A percentile compares a stretch with the other conserved stretches of the same genome.
Evolutionary conservation across 2,888 invertebrate genomes (phyloP).

Genomic region (Crematogaster levior): DNA sequence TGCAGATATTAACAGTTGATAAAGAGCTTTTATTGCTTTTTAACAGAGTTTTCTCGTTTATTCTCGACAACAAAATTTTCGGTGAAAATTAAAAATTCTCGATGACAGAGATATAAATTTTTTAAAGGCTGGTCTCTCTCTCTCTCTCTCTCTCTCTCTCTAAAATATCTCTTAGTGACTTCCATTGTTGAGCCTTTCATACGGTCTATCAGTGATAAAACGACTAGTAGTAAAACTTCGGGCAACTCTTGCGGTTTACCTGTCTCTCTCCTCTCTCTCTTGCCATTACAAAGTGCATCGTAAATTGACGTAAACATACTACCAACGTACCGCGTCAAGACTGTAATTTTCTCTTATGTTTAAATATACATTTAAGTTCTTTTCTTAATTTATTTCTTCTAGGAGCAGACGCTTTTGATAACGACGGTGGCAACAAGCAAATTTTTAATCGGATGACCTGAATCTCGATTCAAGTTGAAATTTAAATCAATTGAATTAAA

Average conservation of each 20-base stretch:
- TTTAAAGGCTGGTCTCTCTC: neutral
- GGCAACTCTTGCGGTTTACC: constrained; percentile 35
- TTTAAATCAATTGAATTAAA: constrained; percentile 23
- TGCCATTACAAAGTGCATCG: constrained; percentile 33
- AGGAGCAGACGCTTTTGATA: neutral
- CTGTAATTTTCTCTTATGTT: constrained; percentile 26
- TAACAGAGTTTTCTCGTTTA: neutral
- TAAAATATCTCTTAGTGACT: neutral
- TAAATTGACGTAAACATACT: constrained; percentile 42
- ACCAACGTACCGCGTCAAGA: constrained; percentile 15
- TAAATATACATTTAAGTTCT: neutral
- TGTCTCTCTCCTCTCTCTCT: neutral
- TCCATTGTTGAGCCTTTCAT: neutral
- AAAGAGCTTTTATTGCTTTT: neutral
- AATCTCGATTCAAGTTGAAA: constrained; percentile 22
- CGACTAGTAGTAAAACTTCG: constrained; percentile 25
- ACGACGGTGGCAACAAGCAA: neutral
- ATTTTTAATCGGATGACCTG: neutral
- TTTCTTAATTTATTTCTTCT: constrained; percentile 14
- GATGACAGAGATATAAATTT: neutral
- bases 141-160: neutral
- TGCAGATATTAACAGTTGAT: neutral
- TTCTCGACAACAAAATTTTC: neutral
- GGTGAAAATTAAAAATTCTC: neutral
- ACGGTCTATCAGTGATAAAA: constrained; percentile 22